Evolutionary conservation across 30 jellyfish, hydroid and myxozoan species (phyloP).

Genomic region (Hydra vulgaris): DNA sequence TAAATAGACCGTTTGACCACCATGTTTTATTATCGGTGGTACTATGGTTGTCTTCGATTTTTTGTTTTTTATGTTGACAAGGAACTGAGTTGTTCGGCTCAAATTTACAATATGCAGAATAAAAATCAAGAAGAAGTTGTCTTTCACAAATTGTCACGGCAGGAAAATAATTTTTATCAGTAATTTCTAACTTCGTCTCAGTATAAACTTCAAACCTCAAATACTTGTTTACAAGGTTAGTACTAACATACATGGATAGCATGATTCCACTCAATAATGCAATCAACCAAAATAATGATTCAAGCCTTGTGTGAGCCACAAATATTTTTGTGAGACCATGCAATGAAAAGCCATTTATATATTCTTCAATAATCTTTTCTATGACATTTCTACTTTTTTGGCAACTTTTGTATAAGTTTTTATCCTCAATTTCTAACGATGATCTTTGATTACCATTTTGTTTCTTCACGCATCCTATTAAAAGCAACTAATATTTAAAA

Average conservation of each 20-base stretch:
- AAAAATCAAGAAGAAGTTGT: neutral
- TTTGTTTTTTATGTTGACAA: neutral
- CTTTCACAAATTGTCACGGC: constrained; percentile 25
- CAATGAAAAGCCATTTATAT: constrained; percentile 8
- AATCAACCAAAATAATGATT: constrained; percentile 27
- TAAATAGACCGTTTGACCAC: constrained; percentile 19
- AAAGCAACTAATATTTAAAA: too few relatives aligned
- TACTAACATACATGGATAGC: neutral
- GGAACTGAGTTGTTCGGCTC: neutral
- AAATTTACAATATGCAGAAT: constrained; percentile 20
- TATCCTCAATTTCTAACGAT: neutral
- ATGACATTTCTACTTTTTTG: neutral
- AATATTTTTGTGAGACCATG: constrained; percentile 34
- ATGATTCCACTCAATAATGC: constrained; percentile 11
- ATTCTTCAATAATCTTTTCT: constrained; percentile 2
- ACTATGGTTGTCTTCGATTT: too few relatives aligned
- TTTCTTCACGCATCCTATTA: neutral
- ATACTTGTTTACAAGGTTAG: constrained; percentile 13
- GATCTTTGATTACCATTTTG: neutral
- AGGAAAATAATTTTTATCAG: constrained; percentile 16
- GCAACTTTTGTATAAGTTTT: too few relatives aligned
- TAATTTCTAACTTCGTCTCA: constrained; percentile 1
- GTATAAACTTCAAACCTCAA: constrained; percentile 13
- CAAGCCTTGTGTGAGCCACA: constrained; percentile 3
- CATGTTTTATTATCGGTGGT: neutral